Conservation (phyloP, 2,113 vertebrate genomes). For the Genyomyrus donnyi region DNA sequence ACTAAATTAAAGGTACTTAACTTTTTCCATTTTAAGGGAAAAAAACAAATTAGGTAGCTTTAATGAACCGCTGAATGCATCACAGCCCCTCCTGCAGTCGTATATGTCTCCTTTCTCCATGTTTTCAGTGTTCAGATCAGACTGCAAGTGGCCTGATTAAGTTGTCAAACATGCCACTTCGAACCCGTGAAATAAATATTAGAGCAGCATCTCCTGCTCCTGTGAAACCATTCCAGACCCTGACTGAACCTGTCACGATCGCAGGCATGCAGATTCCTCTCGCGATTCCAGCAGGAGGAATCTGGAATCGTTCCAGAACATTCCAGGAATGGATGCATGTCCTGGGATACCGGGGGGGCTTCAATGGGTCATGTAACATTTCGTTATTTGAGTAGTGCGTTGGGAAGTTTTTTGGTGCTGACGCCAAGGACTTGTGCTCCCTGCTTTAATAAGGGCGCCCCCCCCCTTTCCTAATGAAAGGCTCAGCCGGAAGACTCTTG, state of each 20-base stretch:
- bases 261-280: background rate
- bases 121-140: constrained; percentile 11
- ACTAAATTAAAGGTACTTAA: background rate
- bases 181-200: constrained; percentile 31
- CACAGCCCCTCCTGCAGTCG: background rate
- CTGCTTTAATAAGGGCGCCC: constrained; percentile 12
- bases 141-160: constrained; percentile 25
- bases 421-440: background rate
- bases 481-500: constrained; percentile 17
- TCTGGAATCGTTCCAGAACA: constrained; percentile 13
- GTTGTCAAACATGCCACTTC: constrained; percentile 28
- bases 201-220: constrained; percentile 14
- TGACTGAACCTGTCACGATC: constrained; percentile 5
- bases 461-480: constrained; percentile 14
- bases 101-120: background rate
- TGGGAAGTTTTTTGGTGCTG: background rate
- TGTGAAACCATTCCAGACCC: constrained; percentile 18
- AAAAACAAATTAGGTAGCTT: background rate
- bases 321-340: background rate
- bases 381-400: constrained; percentile 4
- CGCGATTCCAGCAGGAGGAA: background rate
- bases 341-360: background rate
- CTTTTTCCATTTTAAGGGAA: background rate
- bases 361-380: background rate
- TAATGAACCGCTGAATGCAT: background rate